Conservation (phyloP, 1,140 invertebrate species). For the Diabrotica undecimpunctata region DNA sequence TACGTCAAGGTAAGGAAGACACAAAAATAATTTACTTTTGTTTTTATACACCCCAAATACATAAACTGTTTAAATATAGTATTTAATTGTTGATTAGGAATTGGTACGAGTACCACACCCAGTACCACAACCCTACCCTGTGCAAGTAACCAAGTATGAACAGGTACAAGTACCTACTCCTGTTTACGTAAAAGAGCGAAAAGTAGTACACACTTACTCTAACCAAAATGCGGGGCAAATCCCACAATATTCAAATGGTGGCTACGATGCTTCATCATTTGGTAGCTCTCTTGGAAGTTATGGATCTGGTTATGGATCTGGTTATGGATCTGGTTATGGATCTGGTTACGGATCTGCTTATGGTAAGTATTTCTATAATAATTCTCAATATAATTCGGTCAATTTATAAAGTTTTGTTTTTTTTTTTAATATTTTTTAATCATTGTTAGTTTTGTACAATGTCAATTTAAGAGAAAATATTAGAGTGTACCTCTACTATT, state of each 20-base stretch:
- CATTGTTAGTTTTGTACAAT: too few relatives aligned
- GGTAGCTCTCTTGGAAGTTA: not conserved
- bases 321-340: slow-evolving; percentile 4
- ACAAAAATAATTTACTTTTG: too few relatives aligned
- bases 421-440: too few relatives aligned
- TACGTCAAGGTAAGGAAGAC: slow-evolving; percentile 9
- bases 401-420: too few relatives aligned
- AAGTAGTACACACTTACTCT: not conserved
- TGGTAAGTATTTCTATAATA: too few relatives aligned
- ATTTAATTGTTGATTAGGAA: not conserved
- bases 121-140: slow-evolving; percentile 22
- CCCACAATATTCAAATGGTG: not conserved
- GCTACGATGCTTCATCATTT: not conserved
- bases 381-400: too few relatives aligned
- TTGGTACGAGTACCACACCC: slow-evolving; percentile 4
- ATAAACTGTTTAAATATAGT: not conserved
- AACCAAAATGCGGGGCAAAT: not conserved
- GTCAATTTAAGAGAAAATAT: too few relatives aligned
- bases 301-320: not conserved
- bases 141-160: slow-evolving; percentile 10
- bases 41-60: not conserved
- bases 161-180: slow-evolving; percentile 13
- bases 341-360: not conserved
- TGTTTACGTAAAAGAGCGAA: not conserved
- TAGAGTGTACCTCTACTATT: too few relatives aligned